Percentiles rank a stretch among this genome's conserved stretches.
These are phyloP conservation scores for Melanostoma mellinum DNA, from an alignment of 2,888 invertebrate species.

Conservation along the genomic window DNA sequence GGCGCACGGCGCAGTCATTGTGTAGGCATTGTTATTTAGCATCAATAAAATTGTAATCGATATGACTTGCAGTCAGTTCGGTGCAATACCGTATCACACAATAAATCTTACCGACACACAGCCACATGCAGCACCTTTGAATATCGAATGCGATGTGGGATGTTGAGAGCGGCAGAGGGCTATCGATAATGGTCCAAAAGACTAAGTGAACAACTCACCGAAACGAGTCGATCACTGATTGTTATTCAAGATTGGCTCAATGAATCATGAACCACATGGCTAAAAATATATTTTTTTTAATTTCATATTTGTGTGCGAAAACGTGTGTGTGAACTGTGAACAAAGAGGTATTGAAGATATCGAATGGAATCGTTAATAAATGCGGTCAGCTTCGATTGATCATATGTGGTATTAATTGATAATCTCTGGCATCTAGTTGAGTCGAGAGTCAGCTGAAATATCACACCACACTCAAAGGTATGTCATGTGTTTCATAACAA, in stretches of 20 bases:
- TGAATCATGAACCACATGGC: slow-evolving; percentile 68
- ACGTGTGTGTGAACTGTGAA: neutral
- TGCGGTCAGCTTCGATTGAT: slow-evolving; percentile 59
- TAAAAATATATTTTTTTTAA: slow-evolving; percentile 24
- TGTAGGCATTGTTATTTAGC: slow-evolving; percentile 71
- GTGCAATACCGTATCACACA: slow-evolving; percentile 65
- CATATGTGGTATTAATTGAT: slow-evolving; percentile 60
- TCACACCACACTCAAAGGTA: slow-evolving; percentile 35
- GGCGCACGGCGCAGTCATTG: slow-evolving; percentile 38
- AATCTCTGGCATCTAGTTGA: slow-evolving; percentile 18
- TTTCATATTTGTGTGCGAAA: slow-evolving; percentile 26
- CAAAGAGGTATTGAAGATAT: slow-evolving; percentile 31
- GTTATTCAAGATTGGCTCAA: slow-evolving; percentile 66
- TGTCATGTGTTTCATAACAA: slow-evolving; percentile 40
- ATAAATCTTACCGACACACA: slow-evolving; percentile 59
- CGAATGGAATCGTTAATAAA: slow-evolving; percentile 22
- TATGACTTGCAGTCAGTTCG: slow-evolving; percentile 66
- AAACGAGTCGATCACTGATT: slow-evolving; percentile 67
- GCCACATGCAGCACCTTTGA: slow-evolving; percentile 44
- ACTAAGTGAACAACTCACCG: slow-evolving; percentile 56
- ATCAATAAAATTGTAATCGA: slow-evolving; percentile 72
- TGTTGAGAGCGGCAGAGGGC: neutral
- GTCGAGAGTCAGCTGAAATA: slow-evolving; percentile 38
- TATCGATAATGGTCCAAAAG: slow-evolving; percentile 15
- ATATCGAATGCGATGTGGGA: too few species aligned